Percentiles rank a stretch among this genome's conserved stretches.
Evolutionary conservation across 2,888 invertebrate species (phyloP).

Genomic region (Reticulitermes lucifugus): DNA sequence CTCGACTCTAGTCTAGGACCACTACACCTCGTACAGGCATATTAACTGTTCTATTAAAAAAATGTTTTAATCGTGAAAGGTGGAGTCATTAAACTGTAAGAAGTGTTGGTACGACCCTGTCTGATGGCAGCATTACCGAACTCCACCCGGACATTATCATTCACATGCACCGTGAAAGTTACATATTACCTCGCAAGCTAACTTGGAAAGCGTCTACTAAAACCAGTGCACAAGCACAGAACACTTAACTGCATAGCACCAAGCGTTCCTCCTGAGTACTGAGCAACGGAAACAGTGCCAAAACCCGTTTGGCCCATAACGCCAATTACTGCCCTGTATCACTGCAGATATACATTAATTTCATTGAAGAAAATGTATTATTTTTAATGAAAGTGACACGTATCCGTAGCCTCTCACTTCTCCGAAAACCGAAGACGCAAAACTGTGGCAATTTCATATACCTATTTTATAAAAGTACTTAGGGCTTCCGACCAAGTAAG

Average conservation of each 20-base stretch:
- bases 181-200: neutral
- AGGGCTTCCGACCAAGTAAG: too few species aligned
- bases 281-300: neutral
- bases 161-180: neutral
- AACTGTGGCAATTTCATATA: too few species aligned
- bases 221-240: neutral
- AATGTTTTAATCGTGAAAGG: neutral
- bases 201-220: neutral
- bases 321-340: too few species aligned
- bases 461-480: too few species aligned
- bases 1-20: neutral
- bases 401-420: too few species aligned
- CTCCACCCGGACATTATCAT: slow-evolving; percentile 23
- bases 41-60: neutral
- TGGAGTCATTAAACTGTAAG: neutral
- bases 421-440: too few species aligned
- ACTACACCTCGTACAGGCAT: neutral
- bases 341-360: too few species aligned
- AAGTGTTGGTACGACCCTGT: neutral
- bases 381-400: too few species aligned
- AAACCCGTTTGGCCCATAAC: neutral
- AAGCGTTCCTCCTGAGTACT: neutral
- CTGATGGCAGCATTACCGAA: slow-evolving; percentile 3
- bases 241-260: neutral
- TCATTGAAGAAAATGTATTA: too few species aligned